phyloP scores from a whole-genome alignment of 1,140 invertebrate genomes.

The Phymorhynchus buccinoides region DNA sequence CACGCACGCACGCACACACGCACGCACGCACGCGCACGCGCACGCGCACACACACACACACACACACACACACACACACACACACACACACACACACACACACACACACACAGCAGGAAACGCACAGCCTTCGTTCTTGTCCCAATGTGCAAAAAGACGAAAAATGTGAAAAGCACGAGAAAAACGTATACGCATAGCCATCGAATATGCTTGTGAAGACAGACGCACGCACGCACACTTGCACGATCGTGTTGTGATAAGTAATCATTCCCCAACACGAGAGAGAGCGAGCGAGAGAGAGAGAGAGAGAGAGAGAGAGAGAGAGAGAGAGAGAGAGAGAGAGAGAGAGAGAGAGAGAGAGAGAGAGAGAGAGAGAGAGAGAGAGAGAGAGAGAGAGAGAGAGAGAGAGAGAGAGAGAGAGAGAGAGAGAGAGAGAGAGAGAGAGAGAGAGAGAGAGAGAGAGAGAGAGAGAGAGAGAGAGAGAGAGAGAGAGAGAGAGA shows the following conservation, averaged over 20 bases:
- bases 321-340: background rate
- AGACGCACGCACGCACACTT: no score
- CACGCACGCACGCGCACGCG: background rate
- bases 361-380: background rate
- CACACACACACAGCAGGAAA: no score
- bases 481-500: background rate
- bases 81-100: constrained; percentile 1
- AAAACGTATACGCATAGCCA: no score
- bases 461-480: no score
- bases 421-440: background rate
- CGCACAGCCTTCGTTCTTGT: no score
- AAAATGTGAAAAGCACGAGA: no score
- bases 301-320: background rate
- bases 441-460: background rate
- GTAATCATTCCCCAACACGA: no score
- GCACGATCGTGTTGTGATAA: no score
- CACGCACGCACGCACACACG: background rate
- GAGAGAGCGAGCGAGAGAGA: background rate
- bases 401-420: background rate
- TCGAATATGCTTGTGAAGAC: no score
- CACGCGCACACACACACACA: background rate
- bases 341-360: background rate
- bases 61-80: constrained; percentile 6
- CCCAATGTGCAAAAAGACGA: no score
- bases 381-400: background rate